phyloP scores from a whole-genome alignment of 2,888 invertebrate species.

The Mesorhabditis sp. region DNA sequence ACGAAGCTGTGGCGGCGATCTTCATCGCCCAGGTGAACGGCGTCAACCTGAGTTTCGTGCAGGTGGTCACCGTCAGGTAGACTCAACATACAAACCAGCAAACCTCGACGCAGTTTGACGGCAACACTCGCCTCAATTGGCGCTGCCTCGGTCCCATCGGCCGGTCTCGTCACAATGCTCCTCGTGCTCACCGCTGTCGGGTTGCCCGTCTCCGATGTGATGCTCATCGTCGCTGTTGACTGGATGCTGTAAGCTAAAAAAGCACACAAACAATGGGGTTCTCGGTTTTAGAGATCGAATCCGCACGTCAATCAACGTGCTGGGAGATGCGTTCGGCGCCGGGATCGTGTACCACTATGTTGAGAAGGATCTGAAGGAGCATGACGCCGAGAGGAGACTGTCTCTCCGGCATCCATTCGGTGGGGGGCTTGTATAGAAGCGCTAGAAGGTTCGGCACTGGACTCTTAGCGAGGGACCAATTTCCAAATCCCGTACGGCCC shows the following conservation, averaged over 20 bases:
- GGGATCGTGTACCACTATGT: constrained; percentile 65
- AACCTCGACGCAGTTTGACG: constrained; percentile 71
- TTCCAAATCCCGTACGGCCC: too few species aligned
- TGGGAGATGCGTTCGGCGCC: constrained; percentile 67
- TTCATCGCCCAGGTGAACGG: constrained; percentile 85
- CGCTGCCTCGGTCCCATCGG: constrained; percentile 79
- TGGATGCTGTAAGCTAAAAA: constrained; percentile 61
- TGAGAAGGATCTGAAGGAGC: constrained; percentile 51
- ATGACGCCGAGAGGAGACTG: constrained; percentile 19
- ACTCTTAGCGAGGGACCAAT: too few species aligned
- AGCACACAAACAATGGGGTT: not conserved
- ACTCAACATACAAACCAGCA: not conserved
- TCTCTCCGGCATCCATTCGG: constrained; percentile 5
- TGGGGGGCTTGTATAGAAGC: not conserved
- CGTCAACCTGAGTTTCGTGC: constrained; percentile 75
- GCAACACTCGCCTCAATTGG: constrained; percentile 95
- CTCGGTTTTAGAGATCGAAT: constrained; percentile 62
- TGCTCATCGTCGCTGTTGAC: constrained; percentile 62
- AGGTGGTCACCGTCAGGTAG: constrained; percentile 81
- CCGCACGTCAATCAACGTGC: constrained; percentile 65
- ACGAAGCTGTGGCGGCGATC: constrained; percentile 80
- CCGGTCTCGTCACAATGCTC: constrained; percentile 59
- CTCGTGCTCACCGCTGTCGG: constrained; percentile 63
- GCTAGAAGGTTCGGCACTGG: too few species aligned
- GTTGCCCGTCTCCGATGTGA: constrained; percentile 62